Percentiles rank a stretch among this genome's conserved stretches.
Conservation (phyloP, 2,113 vertebrate genomes). For the Heterocephalus glaber region DNA sequence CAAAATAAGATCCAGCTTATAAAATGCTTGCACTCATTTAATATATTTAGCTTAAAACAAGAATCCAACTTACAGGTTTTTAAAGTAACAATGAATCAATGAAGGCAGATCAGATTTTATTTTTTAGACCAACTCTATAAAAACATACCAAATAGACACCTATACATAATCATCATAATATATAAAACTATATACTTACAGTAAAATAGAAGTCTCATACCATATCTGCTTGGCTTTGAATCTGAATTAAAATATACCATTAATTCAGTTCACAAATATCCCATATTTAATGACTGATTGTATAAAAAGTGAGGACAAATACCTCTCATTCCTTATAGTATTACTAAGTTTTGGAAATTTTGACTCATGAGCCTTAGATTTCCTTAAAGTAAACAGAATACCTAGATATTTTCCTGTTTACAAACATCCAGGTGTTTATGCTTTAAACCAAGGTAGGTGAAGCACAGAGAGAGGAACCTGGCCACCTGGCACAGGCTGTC, state of each 20-base stretch:
- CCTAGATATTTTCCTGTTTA: constrained; percentile 40
- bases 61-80: not conserved
- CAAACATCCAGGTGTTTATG: constrained; percentile 52
- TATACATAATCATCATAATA: not conserved
- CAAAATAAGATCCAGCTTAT: constrained; percentile 42
- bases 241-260: constrained; percentile 24
- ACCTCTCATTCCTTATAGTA: not conserved
- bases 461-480: constrained; percentile 31
- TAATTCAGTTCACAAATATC: constrained; percentile 11
- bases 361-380: not conserved
- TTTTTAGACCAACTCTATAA: not conserved
- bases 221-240: not conserved
- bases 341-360: constrained; percentile 36
- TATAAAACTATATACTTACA: not conserved
- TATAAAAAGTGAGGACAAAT: not conserved
- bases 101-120: not conserved
- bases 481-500: not conserved
- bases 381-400: constrained; percentile 56
- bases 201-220: constrained; percentile 20
- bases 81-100: not conserved
- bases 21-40: not conserved
- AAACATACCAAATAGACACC: not conserved
- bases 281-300: not conserved
- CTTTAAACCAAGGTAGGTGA: not conserved
- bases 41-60: constrained; percentile 50